phyloP scores from a whole-genome alignment of 2,797 vertebrate species.

The Sebastes alutus region DNA sequence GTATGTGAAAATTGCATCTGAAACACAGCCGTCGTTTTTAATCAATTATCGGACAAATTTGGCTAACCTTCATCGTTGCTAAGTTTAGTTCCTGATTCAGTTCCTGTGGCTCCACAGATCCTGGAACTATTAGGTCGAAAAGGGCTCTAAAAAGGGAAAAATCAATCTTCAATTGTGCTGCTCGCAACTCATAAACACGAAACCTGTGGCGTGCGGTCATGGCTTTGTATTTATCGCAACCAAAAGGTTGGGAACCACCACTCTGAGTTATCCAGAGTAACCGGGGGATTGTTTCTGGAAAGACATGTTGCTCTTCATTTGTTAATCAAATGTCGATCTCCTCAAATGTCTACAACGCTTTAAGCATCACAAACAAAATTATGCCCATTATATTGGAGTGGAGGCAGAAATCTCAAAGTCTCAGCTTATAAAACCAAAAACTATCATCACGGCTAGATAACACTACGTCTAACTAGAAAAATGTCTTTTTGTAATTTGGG shows the following conservation, averaged over 20 bases:
- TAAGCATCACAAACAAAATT: neutral
- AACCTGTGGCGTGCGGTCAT: neutral
- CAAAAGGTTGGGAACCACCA: neutral
- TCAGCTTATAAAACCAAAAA: constrained; percentile 5
- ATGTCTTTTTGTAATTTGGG: neutral
- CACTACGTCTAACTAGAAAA: neutral
- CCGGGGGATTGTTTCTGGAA: neutral
- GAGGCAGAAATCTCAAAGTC: constrained; percentile 2
- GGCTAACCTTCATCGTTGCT: no score
- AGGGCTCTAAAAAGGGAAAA: neutral
- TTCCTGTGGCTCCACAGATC: neutral
- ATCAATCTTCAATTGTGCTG: neutral
- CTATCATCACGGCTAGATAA: neutral
- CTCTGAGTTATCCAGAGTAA: neutral
- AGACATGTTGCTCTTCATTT: neutral
- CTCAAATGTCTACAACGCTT: neutral
- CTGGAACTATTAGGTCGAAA: neutral
- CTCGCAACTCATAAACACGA: neutral
- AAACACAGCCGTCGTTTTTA: neutral
- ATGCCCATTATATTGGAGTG: neutral
- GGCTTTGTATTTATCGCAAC: neutral
- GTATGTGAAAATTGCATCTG: neutral
- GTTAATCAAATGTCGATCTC: neutral
- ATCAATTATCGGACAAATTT: neutral
- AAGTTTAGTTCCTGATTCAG: neutral